Conservation (phyloP, 1,140 invertebrate genomes). For the Ips nitidus region DNA sequence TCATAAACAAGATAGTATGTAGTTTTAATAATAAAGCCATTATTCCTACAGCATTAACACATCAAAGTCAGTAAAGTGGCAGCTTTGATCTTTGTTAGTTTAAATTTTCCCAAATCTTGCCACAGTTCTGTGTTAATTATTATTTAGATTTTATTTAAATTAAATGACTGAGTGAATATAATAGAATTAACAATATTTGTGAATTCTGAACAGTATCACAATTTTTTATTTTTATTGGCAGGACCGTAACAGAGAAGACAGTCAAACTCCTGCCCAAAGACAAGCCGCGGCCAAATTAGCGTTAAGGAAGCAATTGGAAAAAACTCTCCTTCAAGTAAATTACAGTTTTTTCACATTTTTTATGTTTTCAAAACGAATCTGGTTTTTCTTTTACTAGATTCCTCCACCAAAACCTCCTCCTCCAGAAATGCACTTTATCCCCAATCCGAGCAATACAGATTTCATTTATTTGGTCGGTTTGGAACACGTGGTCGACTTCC, state of each 20-base stretch:
- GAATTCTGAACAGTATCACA: no score
- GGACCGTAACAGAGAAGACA: slow-evolving; percentile 62
- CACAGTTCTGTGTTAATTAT: no score
- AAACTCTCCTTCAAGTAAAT: slow-evolving; percentile 89
- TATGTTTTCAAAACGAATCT: slow-evolving; percentile 1
- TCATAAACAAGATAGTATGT: no score
- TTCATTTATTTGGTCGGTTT: slow-evolving; percentile 95
- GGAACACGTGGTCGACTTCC: slow-evolving; percentile 95
- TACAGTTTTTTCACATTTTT: slow-evolving; percentile 2
- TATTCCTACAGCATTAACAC: no score
- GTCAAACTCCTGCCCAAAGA: slow-evolving; percentile 87
- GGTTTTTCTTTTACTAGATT: slow-evolving; percentile 62
- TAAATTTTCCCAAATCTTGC: no score
- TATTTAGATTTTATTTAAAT: no score
- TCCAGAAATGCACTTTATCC: slow-evolving; percentile 99
- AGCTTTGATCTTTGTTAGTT: no score
- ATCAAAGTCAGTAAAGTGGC: no score
- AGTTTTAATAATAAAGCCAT: no score
- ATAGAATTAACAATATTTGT: no score
- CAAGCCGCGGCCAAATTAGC: slow-evolving; percentile 96
- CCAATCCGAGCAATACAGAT: slow-evolving; percentile 95
- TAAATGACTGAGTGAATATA: no score
- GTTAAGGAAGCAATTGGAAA: slow-evolving; percentile 94
- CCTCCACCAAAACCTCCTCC: slow-evolving; percentile 96
- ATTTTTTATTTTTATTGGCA: no score